Base-by-base conservation (phyloP, 37 sponge, comb jelly and placozoan genomes). In the Mnemiopsis leidyi region DNA sequence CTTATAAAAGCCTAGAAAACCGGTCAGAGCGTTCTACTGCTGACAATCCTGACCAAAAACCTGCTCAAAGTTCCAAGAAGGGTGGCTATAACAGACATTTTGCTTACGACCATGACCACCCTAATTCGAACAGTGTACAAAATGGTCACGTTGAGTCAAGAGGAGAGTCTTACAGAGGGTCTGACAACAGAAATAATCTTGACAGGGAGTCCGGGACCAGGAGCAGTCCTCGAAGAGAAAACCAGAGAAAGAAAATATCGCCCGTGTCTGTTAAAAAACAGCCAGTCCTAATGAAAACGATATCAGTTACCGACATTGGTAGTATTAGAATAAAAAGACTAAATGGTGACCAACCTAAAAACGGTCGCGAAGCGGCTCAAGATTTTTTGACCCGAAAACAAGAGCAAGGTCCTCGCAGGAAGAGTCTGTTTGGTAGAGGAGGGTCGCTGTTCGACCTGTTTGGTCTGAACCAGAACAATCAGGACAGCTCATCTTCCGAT, bases 361-460 rank as follows among this genome's bases (percentile, higher is more conserved):
- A 48, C 61, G 61, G 61, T 48, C 61, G 13, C 13, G 61, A 48
- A 13, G 61, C 13, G 13, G 75, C 75, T 29, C 25, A 71, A 28
- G 25, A 71, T 18, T 71, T 18, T 5, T 5, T 29, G 75, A 71
- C 3, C 3, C 5, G 30, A 28, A 28, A 71, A 71, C 30, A 28
- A 25, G 75, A 18, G n/a, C n/a, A 71, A 2, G 30, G n/a, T n/a
- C 30, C 30, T 7, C 25, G 75, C 3, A 71, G 75, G n/a, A 71
- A 71, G 75, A 71, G 75, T 71, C n/a, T 71, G 75, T 71, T 71
- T 18, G 75, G 75, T 2, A n/a, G 75, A 28, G 75, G 30, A 23
- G 75, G 75, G 21, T 71, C 75, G 25, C 20, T 71, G 75, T 71
- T 71, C 20, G 75, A 71, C 20, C 75, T 71, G 30, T 71, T 71